These are phyloP conservation scores for Incurvaria masculella DNA, from an alignment of 2,888 invertebrate genomes.

Conservation along the genomic window DNA sequence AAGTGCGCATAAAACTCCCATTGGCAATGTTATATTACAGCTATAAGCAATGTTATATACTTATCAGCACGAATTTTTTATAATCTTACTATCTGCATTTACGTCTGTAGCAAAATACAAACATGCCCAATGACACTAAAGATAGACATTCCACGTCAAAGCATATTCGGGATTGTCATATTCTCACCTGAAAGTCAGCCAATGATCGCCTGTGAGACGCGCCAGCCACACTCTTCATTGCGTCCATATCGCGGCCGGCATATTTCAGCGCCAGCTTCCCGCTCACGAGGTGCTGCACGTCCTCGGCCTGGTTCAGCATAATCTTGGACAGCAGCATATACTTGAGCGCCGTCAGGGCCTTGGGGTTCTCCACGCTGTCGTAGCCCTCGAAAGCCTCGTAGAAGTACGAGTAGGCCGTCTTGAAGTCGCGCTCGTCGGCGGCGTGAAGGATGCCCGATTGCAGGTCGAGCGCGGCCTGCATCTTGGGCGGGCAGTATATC, in stretches of 20 bases:
- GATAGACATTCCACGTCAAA: no score
- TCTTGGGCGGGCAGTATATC: constrained; percentile 98
- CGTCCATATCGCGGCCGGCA: constrained; percentile 92
- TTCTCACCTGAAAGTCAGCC: constrained; percentile 86
- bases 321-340: constrained; percentile 99
- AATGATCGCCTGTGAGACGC: constrained; percentile 96
- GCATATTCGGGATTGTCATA: no score
- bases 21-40: no score
- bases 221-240: constrained; percentile 96
- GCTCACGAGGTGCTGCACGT: constrained; percentile 91
- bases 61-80: no score
- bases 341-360: constrained; percentile 93
- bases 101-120: no score
- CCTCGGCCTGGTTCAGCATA: constrained; percentile 95
- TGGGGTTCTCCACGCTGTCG: constrained; percentile 89
- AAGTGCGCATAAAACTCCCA: no score
- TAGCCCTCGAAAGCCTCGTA: constrained; percentile 99
- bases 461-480: constrained; percentile 95
- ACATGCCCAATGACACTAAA: no score
- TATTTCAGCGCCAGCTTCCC: constrained; percentile 97
- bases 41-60: no score
- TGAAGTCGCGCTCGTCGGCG: constrained; percentile 99
- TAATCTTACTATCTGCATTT: no score
- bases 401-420: constrained; percentile 99
- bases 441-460: constrained; percentile 99